Conservation (phyloP, 2,888 invertebrate species). For the Crocallis elinguaria region DNA sequence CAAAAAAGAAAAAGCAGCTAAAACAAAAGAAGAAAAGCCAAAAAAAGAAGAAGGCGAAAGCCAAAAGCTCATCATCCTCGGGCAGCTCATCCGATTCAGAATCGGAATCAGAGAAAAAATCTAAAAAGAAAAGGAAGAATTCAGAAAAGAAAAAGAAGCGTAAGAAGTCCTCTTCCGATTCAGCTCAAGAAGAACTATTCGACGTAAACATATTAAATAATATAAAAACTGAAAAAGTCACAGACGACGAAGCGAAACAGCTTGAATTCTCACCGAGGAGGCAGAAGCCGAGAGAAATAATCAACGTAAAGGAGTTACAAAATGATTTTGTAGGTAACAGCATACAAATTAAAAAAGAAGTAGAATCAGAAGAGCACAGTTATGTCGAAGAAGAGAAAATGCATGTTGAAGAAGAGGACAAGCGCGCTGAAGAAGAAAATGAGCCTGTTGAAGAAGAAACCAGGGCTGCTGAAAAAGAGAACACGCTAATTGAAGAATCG, state of each 20-base stretch:
- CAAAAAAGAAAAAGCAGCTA: slow-evolving; percentile 63
- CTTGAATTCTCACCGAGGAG: slow-evolving; percentile 66
- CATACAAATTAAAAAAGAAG: slow-evolving; percentile 69
- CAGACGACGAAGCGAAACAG: slow-evolving; percentile 68
- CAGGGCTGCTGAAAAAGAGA: slow-evolving; percentile 5
- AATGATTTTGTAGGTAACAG: slow-evolving; percentile 74
- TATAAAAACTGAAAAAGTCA: slow-evolving; percentile 73
- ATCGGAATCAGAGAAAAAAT: slow-evolving; percentile 47
- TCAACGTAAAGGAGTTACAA: slow-evolving; percentile 76
- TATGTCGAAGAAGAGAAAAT: slow-evolving; percentile 12
- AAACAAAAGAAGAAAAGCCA: slow-evolving; percentile 63
- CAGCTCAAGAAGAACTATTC: slow-evolving; percentile 65
- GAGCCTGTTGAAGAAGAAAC: slow-evolving; percentile 11
- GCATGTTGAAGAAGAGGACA: slow-evolving; percentile 7
- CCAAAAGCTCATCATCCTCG: slow-evolving; percentile 52
- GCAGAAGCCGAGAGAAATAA: slow-evolving; percentile 68
- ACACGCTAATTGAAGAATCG: slow-evolving; percentile 11
- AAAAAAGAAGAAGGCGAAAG: slow-evolving; percentile 65
- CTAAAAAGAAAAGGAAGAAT: slow-evolving; percentile 45
- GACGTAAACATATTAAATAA: slow-evolving; percentile 75
- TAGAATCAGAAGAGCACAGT: slow-evolving; percentile 27
- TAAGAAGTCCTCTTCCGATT: slow-evolving; percentile 60
- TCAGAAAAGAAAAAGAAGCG: slow-evolving; percentile 53
- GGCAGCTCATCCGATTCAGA: slow-evolving; percentile 54
- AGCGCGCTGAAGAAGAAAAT: background rate